A percentile compares a stretch with the other conserved stretches of the same genome.
These are phyloP conservation scores for Trichogramma evanescens DNA, from an alignment of 2,888 invertebrate genomes.

Conservation along the genomic window DNA sequence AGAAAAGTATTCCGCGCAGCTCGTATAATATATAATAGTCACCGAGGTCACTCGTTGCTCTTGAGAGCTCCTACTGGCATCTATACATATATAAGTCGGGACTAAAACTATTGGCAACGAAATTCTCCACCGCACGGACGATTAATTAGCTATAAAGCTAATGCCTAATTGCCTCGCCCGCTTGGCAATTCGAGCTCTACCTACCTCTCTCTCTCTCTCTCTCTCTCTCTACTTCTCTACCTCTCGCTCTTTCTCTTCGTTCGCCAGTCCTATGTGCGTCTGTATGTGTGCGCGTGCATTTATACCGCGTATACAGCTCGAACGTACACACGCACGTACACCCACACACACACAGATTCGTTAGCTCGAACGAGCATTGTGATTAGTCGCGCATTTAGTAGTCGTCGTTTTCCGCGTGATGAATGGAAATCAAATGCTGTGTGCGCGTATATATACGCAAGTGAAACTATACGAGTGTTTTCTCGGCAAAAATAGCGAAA, in stretches of 20 bases:
- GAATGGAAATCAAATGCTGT: constrained; percentile 10
- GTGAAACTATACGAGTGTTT: no score
- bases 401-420: constrained; percentile 7
- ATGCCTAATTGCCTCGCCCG: constrained; percentile 37
- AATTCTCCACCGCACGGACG: constrained; percentile 25
- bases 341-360: constrained; percentile 8
- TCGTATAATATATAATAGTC: no score
- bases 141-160: constrained; percentile 45
- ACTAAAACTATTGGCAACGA: constrained; percentile 5
- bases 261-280: no score
- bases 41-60: no score
- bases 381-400: constrained; percentile 17
- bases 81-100: background rate
- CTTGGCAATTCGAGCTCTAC: constrained; percentile 22
- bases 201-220: background rate
- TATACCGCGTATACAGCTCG: no score
- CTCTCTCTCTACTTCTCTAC: no score
- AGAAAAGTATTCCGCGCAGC: no score
- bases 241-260: no score
- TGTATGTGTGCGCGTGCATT: no score
- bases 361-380: constrained; percentile 13
- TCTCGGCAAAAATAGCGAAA: background rate
- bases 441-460: no score
- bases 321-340: no score
- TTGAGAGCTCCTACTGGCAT: background rate